Evolutionary conservation across 2,888 invertebrate species (phyloP), one percentile per base, ranked within the genome.

Genomic region (Epicampocera succincta): DNA sequence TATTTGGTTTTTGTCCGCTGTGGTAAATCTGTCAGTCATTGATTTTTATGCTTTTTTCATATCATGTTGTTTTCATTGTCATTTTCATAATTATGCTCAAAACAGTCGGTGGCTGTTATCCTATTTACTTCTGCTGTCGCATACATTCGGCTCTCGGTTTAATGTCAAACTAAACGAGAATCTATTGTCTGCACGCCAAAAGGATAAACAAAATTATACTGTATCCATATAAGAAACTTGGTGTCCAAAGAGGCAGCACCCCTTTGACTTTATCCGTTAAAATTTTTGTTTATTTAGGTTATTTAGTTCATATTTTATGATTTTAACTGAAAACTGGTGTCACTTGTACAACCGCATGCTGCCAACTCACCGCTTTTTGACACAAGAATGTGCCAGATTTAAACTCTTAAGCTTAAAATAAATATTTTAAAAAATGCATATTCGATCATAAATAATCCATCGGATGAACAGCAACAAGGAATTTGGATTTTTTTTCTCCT

Each of bases 371-470:
- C 65, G 50, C 50, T 50, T 21, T 46, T 19, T 19, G 58, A 19
- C 40, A 56, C 13, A 11, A 6, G 61, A 56, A 56, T 52, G 65
- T 76, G 80, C 56, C 75, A 80, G 75, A 75, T 80, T 76, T 66
- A 71, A 72, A 80, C 71, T 80, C 72, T 80, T 61, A 71, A 76
- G 75, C 75, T 72, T 71, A 60, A 76, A 75, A 80, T 75, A 80
- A 80, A 80, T 76, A 80, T 76, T 80, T 80, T 54, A 80, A 72
- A n/a, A 80, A 60, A 80, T 75, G 65, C 56, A 74, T 71, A 75
- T 75, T 71, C 72, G 75, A 80, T 72, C 75, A 80, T 80, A 80
- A 76, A 80, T 80, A 80, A 76, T 75, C 40, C 42, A 65, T 65
- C 29, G 56, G 60, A 29, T 50, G 63, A 71, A 80, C 38, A 76